These are phyloP conservation scores for Latrodectus geometricus DNA, from an alignment of 1,140 invertebrate species.

Conservation along the genomic window DNA sequence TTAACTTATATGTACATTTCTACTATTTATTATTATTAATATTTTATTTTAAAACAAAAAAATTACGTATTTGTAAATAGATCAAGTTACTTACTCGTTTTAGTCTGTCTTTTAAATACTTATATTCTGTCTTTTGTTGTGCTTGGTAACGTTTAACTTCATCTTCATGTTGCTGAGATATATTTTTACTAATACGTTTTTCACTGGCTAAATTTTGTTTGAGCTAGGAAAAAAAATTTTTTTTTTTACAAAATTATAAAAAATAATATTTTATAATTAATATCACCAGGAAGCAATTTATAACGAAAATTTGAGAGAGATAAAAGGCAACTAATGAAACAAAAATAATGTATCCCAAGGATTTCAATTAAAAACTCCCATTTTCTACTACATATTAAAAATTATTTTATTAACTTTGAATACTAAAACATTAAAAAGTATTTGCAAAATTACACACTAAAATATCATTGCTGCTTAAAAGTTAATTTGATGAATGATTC, in stretches of 20 bases:
- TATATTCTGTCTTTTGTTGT: constrained; percentile 97
- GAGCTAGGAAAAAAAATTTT: constrained; percentile 67
- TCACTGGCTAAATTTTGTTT: constrained; percentile 91
- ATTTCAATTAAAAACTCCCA: too few relatives aligned
- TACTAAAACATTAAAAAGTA: too few relatives aligned
- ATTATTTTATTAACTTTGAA: too few relatives aligned
- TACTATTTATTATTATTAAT: too few relatives aligned
- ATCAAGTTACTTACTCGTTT: constrained; percentile 57
- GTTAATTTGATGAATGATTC: too few relatives aligned
- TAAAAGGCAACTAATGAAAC: not conserved
- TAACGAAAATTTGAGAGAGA: not conserved
- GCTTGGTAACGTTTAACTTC: constrained; percentile 89
- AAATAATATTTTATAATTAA: too few relatives aligned
- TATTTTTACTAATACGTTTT: constrained; percentile 94
- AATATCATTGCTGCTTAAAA: too few relatives aligned
- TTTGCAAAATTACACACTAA: too few relatives aligned
- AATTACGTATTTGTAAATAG: not conserved
- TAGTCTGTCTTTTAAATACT: constrained; percentile 89
- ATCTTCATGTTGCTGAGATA: constrained; percentile 86
- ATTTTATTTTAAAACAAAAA: not conserved
- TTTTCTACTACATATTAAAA: too few relatives aligned
- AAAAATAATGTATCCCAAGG: not conserved
- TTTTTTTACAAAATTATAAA: too few relatives aligned
- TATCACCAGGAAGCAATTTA: too few relatives aligned
- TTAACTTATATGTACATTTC: too few relatives aligned